Percentiles rank a stretch among this genome's conserved stretches.
These are phyloP conservation scores for Motacilla tschutschensis DNA, from an alignment of 2,113 vertebrate species.

Conservation along the genomic window DNA sequence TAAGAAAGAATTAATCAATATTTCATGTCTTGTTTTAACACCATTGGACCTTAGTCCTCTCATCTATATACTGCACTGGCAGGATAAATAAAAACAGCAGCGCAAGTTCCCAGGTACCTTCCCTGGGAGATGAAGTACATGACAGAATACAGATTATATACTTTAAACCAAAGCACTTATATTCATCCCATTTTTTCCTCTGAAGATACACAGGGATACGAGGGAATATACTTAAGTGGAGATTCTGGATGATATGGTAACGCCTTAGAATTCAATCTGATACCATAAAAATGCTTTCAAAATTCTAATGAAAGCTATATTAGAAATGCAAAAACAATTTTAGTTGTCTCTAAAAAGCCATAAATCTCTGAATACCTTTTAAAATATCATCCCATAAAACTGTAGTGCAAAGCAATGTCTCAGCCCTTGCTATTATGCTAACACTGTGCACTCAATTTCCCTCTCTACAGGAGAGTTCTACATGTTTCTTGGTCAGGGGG, in stretches of 20 bases:
- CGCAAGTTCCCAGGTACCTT: slow-evolving; percentile 63
- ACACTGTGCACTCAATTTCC: slow-evolving; percentile 21
- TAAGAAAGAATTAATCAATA: slow-evolving; percentile 69
- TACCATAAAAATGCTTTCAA: slow-evolving; percentile 32
- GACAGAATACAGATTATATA: slow-evolving; percentile 69
- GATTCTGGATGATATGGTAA: slow-evolving; percentile 50
- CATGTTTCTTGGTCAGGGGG: not conserved
- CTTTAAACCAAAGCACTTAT: slow-evolving; percentile 57
- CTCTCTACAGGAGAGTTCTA: slow-evolving; percentile 33
- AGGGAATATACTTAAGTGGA: slow-evolving; percentile 45
- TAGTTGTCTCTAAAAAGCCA: slow-evolving; percentile 37
- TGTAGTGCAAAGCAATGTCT: slow-evolving; percentile 11
- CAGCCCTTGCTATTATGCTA: slow-evolving; percentile 37
- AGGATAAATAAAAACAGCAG: slow-evolving; percentile 72
- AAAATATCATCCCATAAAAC: slow-evolving; percentile 52
- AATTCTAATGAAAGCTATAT: slow-evolving; percentile 54
- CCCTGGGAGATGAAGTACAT: slow-evolving; percentile 53
- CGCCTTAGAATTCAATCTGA: slow-evolving; percentile 47
- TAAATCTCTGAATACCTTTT: slow-evolving; percentile 34
- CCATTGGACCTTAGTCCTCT: slow-evolving; percentile 56
- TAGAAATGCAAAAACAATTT: slow-evolving; percentile 62
- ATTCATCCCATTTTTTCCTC: slow-evolving; percentile 24
- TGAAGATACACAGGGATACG: slow-evolving; percentile 19
- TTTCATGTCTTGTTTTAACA: slow-evolving; percentile 72
- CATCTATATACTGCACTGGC: slow-evolving; percentile 64